phyloP scores from a whole-genome alignment of 2,888 invertebrate species.

The Melanophora roralis region DNA sequence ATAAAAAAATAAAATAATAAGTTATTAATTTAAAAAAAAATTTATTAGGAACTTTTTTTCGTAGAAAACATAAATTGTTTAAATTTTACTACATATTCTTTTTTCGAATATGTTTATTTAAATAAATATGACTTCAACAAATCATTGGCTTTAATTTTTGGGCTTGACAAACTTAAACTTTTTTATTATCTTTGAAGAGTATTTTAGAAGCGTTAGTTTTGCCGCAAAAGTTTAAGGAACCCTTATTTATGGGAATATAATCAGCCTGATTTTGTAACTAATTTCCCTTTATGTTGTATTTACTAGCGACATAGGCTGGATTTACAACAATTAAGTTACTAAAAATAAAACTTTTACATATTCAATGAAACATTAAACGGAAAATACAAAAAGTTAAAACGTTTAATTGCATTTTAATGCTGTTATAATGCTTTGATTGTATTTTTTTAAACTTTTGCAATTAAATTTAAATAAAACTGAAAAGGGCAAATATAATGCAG shows the following conservation, averaged over 20 bases:
- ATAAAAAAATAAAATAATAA: no score
- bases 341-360: neutral
- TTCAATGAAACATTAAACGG: neutral
- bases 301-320: neutral
- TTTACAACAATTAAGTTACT: neutral
- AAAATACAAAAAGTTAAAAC: neutral
- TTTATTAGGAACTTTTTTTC: no score
- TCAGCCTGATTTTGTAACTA: neutral
- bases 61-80: neutral
- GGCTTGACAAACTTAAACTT: no score
- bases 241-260: neutral
- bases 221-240: no score
- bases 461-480: neutral
- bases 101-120: neutral
- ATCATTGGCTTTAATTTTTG: no score
- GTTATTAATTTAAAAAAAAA: no score
- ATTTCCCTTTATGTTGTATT: no score
- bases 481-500: no score
- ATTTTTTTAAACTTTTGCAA: no score
- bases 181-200: no score
- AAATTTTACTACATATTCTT: neutral
- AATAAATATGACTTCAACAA: no score
- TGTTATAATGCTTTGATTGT: conserved; percentile 13
- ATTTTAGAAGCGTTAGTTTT: no score
- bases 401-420: conserved; percentile 6